Base-by-base conservation (phyloP, 2,113 vertebrate genomes). In the Trichechus manatus region DNA sequence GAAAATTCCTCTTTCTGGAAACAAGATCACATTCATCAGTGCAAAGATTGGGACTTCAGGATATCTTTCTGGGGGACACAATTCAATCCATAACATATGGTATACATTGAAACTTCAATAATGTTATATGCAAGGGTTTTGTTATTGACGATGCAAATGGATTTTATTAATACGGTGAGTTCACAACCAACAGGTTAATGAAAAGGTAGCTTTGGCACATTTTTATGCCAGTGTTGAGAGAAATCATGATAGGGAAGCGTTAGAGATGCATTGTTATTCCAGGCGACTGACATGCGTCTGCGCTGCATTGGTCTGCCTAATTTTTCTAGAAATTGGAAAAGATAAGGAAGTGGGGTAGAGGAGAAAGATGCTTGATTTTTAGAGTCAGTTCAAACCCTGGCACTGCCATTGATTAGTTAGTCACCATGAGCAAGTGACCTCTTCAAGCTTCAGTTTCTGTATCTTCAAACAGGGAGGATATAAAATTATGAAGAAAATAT, bases 351-450 rank as follows among this genome's bases (percentile, higher is more conserved):
- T 11, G 33, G 44, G 22, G 8, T 15, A 22, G 29, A 59, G 9
- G 33, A 13, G 14, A 31, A 27, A n/a, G 42, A 53, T 20, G 1
- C 29, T 39, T 23, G 42, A 9, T 9, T 47, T 31, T 31, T 36
- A 56, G 61, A 25, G 23, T 27, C 39, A 9, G 42, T 77, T 68
- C 66, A 39, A 77, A 5, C 1, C 2, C 7, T 8, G 61, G 20
- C 50, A 47, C 53, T 82, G 75, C 33, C 5, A 1, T 4, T 19
- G 23, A 29, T 61, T 10, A 42, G 9, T n/a, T 31, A 89, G 15
- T 36, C 66, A 61, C 42, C 1, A 0, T 0, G n/a, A 87, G 14
- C 13, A 6, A 15, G 42, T n/a, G 4, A 36, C 31, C 31, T 50
- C 75, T 19, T 33, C 42, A n/a, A 3, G 5, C 23, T 68, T 56